Evolutionary conservation across 2,113 vertebrate genomes (phyloP).

Genomic region (Cottus gobio): DNA sequence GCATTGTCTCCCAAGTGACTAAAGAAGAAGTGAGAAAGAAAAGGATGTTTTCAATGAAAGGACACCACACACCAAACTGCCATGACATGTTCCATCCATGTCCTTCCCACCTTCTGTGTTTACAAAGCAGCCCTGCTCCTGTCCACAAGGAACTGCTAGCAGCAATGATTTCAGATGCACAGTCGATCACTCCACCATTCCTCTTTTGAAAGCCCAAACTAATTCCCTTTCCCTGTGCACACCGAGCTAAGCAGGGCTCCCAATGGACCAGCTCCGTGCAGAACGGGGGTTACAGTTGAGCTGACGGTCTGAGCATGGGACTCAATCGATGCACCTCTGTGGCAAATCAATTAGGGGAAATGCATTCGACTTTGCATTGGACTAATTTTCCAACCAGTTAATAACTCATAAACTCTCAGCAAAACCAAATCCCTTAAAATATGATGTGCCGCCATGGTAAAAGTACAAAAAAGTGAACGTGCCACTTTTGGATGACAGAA

Average conservation of each 20-base stretch:
- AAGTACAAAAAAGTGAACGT: conserved; percentile 9
- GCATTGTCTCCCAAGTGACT: conserved; percentile 8
- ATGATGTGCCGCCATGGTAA: neutral
- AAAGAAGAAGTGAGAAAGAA: conserved; percentile 27
- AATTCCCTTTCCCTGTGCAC: conserved; percentile 67
- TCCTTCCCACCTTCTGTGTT: conserved; percentile 56
- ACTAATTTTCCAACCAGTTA: conserved; percentile 18
- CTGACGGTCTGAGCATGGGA: conserved; percentile 60
- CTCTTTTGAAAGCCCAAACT: conserved; percentile 75
- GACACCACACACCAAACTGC: conserved; percentile 45
- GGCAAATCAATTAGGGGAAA: conserved; percentile 19
- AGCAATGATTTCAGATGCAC: conserved; percentile 76
- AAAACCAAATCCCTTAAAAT: neutral
- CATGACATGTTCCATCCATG: conserved; percentile 42
- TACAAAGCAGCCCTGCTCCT: conserved; percentile 60
- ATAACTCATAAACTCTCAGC: neutral
- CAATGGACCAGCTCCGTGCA: conserved; percentile 54
- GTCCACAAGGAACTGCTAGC: conserved; percentile 62
- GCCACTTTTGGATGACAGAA: conserved; percentile 31
- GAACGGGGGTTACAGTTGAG: conserved; percentile 61
- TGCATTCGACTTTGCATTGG: neutral
- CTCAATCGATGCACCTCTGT: conserved; percentile 62
- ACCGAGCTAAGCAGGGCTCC: conserved; percentile 70
- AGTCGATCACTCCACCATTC: conserved; percentile 64
- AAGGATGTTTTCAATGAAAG: conserved; percentile 37